Conservation (phyloP, 2,797 vertebrate species). For the Notolabrus celidotus region DNA sequence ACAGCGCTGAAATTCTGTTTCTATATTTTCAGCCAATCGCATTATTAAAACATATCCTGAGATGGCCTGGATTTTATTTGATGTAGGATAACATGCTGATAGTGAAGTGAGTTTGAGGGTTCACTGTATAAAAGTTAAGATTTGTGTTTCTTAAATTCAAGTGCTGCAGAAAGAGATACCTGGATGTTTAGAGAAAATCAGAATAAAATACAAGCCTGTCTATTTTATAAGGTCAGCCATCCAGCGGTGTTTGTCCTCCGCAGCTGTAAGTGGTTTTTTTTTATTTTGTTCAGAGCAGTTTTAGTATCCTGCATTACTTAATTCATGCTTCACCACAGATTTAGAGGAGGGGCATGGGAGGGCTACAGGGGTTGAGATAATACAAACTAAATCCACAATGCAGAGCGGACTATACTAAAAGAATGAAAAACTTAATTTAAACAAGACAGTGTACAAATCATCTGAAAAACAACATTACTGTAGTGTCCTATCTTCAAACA, state of each 20-base stretch:
- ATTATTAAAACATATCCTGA: slow-evolving; percentile 10
- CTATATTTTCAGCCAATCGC: slow-evolving; percentile 39
- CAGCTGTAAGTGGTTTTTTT: background rate
- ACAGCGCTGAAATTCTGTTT: slow-evolving; percentile 29
- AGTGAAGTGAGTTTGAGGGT: background rate
- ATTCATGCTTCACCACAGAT: background rate
- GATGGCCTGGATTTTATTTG: slow-evolving; percentile 4
- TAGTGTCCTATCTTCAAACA: too few relatives aligned
- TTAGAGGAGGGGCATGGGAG: background rate
- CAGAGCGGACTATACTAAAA: background rate
- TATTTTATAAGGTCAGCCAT: slow-evolving; percentile 15
- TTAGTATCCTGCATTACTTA: slow-evolving; percentile 14
- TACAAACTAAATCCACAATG: background rate
- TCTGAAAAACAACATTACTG: too few relatives aligned
- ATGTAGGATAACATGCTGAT: slow-evolving; percentile 5
- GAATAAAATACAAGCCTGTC: background rate
- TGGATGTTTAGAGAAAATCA: background rate
- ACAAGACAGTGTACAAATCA: too few relatives aligned
- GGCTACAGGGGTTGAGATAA: background rate
- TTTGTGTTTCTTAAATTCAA: background rate
- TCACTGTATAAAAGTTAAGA: background rate
- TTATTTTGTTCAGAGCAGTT: slow-evolving; percentile 10
- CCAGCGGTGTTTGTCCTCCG: slow-evolving; percentile 7
- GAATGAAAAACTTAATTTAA: too few relatives aligned
- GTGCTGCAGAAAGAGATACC: background rate